Evolutionary conservation across 2,113 vertebrate genomes (phyloP), one percentile per base, ranked within the genome.

Genomic region (Apistogramma diplotaenia): DNA sequence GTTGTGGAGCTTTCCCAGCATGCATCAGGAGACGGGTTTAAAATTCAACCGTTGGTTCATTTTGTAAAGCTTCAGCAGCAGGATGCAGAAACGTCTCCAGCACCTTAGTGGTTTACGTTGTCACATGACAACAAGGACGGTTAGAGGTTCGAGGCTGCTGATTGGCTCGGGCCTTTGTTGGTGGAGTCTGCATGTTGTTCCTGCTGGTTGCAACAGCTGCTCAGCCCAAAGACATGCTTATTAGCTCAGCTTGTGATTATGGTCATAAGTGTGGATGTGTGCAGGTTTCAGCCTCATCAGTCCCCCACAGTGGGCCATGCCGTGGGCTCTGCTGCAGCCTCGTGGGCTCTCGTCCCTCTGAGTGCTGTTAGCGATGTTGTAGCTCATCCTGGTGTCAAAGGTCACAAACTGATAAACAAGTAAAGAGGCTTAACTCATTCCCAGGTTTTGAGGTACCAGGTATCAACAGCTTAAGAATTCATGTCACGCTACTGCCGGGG

Each of bases 401-500:
- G 73, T 75, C 73, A 80, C 80, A 77, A 89, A 83, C 53, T 4
- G 23, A 81, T 77, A 87, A 74, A 87, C 76, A 88, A 80, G 21
- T 10, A 70, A 94, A 91, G 89, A 85, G 79, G 87, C 77, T 91
- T 87, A 86, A 81, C 79, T 89, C 56, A 29, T 85, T 83, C 74
- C 57, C 76, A 85, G 85, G 29, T 83, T 88, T 91, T 79, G 74
- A 90, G 90, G 87, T 81, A 88, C n/a, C n/a, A n/a, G n/a, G n/a
- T 82, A 78, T 79, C 33, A 87, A 82, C 80, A 78, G 57, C 65
- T 88, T 11, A 77, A 79, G 62, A 79, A 13, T 53, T 65, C 19
- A 5, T 56, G 76, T 80, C 87, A 78, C 56, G 29, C 71, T 11
- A 16, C 58, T 11, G 58, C 46, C 76, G 18, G 62, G 51, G 29